Percentiles rank a stretch among this genome's conserved stretches.
These are phyloP conservation scores for Zootoca vivipara DNA, from an alignment of 2,113 vertebrate species.

Conservation along the genomic window DNA sequence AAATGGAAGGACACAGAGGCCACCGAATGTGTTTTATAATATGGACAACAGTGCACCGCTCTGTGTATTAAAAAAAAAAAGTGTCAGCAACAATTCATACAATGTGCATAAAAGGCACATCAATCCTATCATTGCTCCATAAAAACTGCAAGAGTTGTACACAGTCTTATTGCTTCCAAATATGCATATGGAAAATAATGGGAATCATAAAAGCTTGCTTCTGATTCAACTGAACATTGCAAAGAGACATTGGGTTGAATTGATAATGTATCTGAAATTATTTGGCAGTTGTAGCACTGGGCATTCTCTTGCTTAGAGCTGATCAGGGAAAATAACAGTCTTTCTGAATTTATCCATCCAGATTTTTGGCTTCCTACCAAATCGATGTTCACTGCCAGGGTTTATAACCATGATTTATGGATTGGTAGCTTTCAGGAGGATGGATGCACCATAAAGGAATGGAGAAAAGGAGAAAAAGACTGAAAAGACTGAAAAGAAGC, in stretches of 20 bases:
- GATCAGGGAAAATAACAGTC: slow-evolving; percentile 41
- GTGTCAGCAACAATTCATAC: slow-evolving; percentile 2
- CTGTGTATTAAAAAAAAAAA: slow-evolving; percentile 5
- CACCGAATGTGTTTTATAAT: slow-evolving; percentile 9
- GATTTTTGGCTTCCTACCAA: slow-evolving; percentile 22
- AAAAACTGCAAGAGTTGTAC: slow-evolving; percentile 19
- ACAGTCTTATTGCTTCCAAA: slow-evolving; percentile 9
- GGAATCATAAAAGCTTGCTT: slow-evolving; percentile 45
- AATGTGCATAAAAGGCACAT: slow-evolving; percentile 9
- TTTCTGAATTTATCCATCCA: slow-evolving; percentile 29
- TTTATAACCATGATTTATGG: slow-evolving; percentile 30
- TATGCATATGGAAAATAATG: slow-evolving; percentile 34
- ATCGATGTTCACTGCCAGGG: slow-evolving; percentile 42
- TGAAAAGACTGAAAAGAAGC: slow-evolving; percentile 30
- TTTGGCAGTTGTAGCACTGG: slow-evolving; percentile 46
- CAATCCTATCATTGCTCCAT: slow-evolving; percentile 4
- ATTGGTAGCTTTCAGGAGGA: slow-evolving; percentile 23
- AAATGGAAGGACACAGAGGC: not conserved
- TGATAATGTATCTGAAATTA: slow-evolving; percentile 43
- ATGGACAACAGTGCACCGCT: not conserved
- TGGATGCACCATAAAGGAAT: not conserved
- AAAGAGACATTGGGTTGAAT: slow-evolving; percentile 37
- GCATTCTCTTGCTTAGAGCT: slow-evolving; percentile 36
- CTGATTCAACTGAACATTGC: slow-evolving; percentile 31
- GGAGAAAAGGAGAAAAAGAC: not conserved